Conservation (phyloP, 2,797 vertebrate genomes). For the Bradypus variegatus region DNA sequence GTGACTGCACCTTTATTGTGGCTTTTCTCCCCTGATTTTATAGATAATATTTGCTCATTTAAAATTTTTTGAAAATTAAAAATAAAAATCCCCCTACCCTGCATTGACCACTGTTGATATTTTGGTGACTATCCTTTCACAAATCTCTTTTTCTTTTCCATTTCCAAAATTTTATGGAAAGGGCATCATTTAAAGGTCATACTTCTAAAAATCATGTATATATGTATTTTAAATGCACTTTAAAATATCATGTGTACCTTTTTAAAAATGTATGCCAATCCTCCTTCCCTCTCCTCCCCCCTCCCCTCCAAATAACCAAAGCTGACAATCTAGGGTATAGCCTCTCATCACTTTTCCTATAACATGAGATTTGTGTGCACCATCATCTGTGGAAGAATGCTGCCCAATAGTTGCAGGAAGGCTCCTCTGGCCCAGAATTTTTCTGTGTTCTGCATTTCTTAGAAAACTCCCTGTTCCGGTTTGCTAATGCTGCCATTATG, state of each 20-base stretch:
- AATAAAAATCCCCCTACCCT: background rate
- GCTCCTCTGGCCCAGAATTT: background rate
- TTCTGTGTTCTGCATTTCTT: background rate
- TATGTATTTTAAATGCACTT: background rate
- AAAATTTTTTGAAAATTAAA: background rate
- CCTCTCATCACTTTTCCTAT: background rate
- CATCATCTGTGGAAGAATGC: background rate
- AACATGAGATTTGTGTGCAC: background rate
- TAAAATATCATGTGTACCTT: background rate
- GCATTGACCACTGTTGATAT: background rate
- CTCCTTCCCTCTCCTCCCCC: background rate
- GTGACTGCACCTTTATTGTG: background rate
- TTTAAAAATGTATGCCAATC: background rate
- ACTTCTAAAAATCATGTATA: background rate
- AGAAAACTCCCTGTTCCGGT: background rate
- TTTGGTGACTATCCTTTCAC: background rate
- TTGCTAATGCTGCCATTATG: too few relatives aligned
- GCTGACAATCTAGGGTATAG: too few relatives aligned
- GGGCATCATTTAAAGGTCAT: background rate
- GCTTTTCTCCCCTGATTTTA: background rate
- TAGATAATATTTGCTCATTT: background rate
- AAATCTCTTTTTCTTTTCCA: conserved; percentile 6
- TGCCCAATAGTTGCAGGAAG: background rate
- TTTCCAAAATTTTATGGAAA: background rate
- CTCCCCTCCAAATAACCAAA: too few relatives aligned